phyloP scores from a whole-genome alignment of 2,888 invertebrate genomes.

The Sclerodermus sp. region DNA sequence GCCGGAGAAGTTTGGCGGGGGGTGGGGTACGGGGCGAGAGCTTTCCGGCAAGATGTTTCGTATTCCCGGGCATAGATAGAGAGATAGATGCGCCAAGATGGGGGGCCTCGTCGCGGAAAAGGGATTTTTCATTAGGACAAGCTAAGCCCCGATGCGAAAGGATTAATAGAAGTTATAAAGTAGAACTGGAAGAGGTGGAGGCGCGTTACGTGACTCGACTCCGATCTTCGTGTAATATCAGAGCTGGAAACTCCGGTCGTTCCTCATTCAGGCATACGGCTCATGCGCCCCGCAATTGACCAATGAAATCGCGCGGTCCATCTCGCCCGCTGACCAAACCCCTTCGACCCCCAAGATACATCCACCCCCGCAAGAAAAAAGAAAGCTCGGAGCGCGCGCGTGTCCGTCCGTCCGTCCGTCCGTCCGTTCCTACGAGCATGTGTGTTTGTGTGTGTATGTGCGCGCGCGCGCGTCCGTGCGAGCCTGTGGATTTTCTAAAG shows the following conservation, averaged over 20 bases:
- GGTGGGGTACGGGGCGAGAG: not conserved
- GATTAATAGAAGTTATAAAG: constrained; percentile 60
- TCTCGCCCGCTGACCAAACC: constrained; percentile 54
- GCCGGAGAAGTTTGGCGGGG: not conserved
- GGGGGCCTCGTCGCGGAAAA: constrained; percentile 17
- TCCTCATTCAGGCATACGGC: constrained; percentile 53
- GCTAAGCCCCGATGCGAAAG: constrained; percentile 45
- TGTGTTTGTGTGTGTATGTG: not conserved
- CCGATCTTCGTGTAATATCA: constrained; percentile 58
- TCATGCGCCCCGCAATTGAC: constrained; percentile 57
- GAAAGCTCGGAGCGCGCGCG: not conserved
- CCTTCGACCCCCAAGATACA: constrained; percentile 42
- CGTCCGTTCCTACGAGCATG: not conserved
- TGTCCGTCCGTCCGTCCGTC: too few species aligned
- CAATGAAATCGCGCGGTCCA: constrained; percentile 57
- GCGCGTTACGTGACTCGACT: constrained; percentile 58
- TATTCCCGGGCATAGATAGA: not conserved
- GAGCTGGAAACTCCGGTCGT: constrained; percentile 47
- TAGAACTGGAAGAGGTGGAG: constrained; percentile 56
- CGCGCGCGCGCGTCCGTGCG: not conserved
- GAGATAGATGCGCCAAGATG: not conserved
- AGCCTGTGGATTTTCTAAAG: not conserved
- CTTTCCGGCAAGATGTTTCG: not conserved
- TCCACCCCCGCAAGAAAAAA: constrained; percentile 31
- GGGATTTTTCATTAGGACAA: constrained; percentile 52